Percentiles rank a stretch among this genome's conserved stretches.
Conservation (phyloP, 2,888 invertebrate species). For the Eudemis profundana region DNA sequence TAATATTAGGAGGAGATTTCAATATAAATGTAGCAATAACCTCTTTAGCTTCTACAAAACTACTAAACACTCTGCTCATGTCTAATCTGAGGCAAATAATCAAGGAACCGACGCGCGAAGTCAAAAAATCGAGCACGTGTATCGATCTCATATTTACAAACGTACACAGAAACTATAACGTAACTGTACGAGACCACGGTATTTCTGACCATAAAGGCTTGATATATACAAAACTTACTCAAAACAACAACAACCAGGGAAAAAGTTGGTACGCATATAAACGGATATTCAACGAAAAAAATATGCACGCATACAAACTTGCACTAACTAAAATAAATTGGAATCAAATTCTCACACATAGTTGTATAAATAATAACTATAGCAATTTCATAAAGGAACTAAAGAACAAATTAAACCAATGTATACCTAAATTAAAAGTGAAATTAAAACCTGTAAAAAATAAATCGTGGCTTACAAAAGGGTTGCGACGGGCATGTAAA, state of each 20-base stretch:
- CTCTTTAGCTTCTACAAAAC: not conserved
- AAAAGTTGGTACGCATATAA: not conserved
- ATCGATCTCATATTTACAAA: too few relatives aligned
- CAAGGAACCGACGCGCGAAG: not conserved
- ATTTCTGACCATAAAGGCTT: too few relatives aligned
- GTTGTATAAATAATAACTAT: not conserved
- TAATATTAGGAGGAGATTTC: too few relatives aligned
- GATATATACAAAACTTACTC: not conserved
- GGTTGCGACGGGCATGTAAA: too few relatives aligned
- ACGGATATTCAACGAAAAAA: too few relatives aligned
- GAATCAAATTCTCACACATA: not conserved
- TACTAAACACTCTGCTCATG: not conserved
- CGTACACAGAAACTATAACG: not conserved
- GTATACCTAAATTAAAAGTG: conserved; percentile 1
- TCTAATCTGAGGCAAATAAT: not conserved
- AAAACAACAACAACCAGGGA: not conserved
- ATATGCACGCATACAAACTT: not conserved
- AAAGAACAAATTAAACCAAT: conserved; percentile 4
- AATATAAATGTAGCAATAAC: too few relatives aligned
- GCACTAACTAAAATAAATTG: not conserved
- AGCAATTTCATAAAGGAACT: not conserved
- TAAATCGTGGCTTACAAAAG: conserved; percentile 1
- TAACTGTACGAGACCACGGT: not conserved
- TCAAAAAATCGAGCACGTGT: too few relatives aligned
- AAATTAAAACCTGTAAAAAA: not conserved